Base-by-base conservation (phyloP, 2,888 invertebrate genomes). In the Ormyrus nitidulus region DNA sequence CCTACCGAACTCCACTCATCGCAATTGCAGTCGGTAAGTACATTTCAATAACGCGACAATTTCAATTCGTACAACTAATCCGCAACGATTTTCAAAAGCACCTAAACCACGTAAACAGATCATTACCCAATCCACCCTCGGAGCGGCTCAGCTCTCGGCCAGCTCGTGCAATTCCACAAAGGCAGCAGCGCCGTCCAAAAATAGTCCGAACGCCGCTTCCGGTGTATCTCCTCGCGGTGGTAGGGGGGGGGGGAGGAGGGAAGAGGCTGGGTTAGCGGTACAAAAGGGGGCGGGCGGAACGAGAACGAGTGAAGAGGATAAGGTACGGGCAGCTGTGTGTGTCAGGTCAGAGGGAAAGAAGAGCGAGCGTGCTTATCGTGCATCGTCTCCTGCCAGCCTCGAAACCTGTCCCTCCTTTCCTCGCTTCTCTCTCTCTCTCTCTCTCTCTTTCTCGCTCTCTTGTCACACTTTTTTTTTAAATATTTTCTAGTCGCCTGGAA, bases 291-390 rank as follows among this genome's bases (percentile, higher is more conserved):
- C 7, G 70, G 53, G 49, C n/a, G 53, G 54, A 61, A 68, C 68
- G 77, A 64, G 73, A 64, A 19, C 74, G 48, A 70, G 70, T 77
- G 66, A 64, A 79, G 69, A 78, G 77, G 72, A 80, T 80, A 83
- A 79, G 79, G 76, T 34, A 34, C 79, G 74, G 68, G 83, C 79
- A 66, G 80, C 81, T 82, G 83, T 71, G 81, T 78, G 73, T 82
- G 83, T 72, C 66, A 86, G 86, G 85, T 86, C 85, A 84, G 83
- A 84, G 84, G 85, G 86, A 87, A 87, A 87, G 86, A 87, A 86
- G 88, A 85, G 85, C 87, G 87, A 88, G 88, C 89, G 90, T 90
- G 90, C 90, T 90, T 90, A 90, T 90, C 90, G 88, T 87, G 89
- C 89, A 90, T 90, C 89, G 89, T 88, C 88, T 85, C 86, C 84